phyloP scores from a whole-genome alignment of 2,888 invertebrate genomes.

The Stenoptilia bipunctidactyla region DNA sequence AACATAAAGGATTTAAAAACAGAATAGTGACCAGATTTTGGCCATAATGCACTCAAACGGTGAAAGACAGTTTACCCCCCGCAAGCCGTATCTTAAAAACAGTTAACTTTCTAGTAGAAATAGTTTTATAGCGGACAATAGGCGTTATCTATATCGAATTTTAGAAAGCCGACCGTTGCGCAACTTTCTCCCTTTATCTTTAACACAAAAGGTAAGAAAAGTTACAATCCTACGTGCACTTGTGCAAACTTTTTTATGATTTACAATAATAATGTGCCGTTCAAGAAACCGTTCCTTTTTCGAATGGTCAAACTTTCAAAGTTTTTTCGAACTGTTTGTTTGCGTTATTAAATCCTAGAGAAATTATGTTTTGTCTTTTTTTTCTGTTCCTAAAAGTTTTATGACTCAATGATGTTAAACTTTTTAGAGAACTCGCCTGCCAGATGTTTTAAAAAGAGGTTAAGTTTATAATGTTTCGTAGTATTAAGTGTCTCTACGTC shows the following conservation, averaged over 20 bases:
- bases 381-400: slow-evolving; percentile 4
- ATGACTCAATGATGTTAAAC: neutral
- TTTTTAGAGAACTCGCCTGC: too few relatives aligned
- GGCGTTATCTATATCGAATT: slow-evolving; percentile 48
- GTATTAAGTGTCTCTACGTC: slow-evolving; percentile 16
- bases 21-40: too few relatives aligned
- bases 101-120: slow-evolving; percentile 18
- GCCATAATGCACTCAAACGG: neutral
- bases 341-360: slow-evolving; percentile 22
- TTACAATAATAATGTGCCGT: slow-evolving; percentile 23
- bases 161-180: slow-evolving; percentile 59
- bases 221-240: slow-evolving; percentile 1
- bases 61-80: slow-evolving; percentile 5
- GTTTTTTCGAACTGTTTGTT: slow-evolving; percentile 28
- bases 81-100: slow-evolving; percentile 13
- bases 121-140: slow-evolving; percentile 35
- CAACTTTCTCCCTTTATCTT: slow-evolving; percentile 66
- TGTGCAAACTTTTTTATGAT: slow-evolving; percentile 31
- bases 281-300: slow-evolving; percentile 21
- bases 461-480: slow-evolving; percentile 6
- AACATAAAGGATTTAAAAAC: too few relatives aligned
- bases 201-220: slow-evolving; percentile 48
- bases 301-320: slow-evolving; percentile 27
- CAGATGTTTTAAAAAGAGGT: slow-evolving; percentile 3
- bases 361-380: slow-evolving; percentile 13